Evolutionary conservation across 2,113 vertebrate species (phyloP).

Genomic region (Sceloporus tristichus): DNA sequence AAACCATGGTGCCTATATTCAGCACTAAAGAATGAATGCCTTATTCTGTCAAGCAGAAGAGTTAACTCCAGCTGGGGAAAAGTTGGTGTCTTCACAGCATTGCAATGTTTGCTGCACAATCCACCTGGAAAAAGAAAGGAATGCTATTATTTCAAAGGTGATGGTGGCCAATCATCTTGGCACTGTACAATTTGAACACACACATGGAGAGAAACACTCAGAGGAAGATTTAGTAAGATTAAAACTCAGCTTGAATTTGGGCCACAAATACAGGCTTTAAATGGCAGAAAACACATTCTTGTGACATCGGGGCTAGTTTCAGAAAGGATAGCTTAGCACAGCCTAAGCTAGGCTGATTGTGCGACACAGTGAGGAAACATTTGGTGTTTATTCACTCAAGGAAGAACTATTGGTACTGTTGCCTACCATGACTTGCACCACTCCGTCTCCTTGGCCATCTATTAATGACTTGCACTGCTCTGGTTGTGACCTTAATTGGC

Average conservation of each 20-base stretch:
- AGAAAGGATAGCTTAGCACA: background rate
- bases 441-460: too few relatives aligned
- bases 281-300: background rate
- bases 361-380: background rate
- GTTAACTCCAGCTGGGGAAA: slow-evolving; percentile 7
- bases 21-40: slow-evolving; percentile 37
- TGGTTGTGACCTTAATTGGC: background rate
- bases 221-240: background rate
- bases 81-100: background rate
- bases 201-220: background rate
- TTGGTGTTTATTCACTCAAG: background rate
- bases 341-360: too few relatives aligned
- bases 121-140: background rate
- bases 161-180: background rate
- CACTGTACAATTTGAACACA: background rate
- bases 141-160: background rate
- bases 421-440: background rate
- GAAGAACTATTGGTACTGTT: background rate
- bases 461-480: background rate
- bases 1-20: slow-evolving; percentile 30
- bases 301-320: background rate
- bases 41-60: slow-evolving; percentile 34
- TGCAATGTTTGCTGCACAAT: slow-evolving; percentile 29
- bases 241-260: background rate
- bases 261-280: background rate